phyloP scores from a whole-genome alignment of 2,113 vertebrate genomes.

The Onychorhynchus coronatus region DNA sequence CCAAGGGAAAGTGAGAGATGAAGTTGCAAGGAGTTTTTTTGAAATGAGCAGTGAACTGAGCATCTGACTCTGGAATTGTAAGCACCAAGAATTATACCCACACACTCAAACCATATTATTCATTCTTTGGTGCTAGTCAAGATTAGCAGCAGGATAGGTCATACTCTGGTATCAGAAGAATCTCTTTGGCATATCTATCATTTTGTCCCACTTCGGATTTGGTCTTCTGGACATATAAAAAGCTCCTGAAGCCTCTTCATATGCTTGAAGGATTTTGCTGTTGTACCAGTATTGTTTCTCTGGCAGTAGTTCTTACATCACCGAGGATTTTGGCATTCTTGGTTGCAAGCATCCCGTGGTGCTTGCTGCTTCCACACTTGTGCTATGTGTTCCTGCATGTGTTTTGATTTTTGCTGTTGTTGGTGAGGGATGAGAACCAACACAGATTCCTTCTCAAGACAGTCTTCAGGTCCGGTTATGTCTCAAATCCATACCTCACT shows the following conservation, averaged over 20 bases:
- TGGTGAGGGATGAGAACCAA: background rate
- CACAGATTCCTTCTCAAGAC: background rate
- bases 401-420: background rate
- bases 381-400: background rate
- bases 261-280: background rate
- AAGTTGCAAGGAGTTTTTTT: background rate
- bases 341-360: background rate
- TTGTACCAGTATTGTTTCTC: background rate
- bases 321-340: background rate
- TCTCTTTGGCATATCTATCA: background rate
- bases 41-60: background rate
- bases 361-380: background rate
- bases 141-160: background rate
- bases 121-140: background rate
- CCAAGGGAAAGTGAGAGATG: background rate
- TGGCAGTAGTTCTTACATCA: background rate
- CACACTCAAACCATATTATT: background rate
- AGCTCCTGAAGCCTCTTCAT: background rate
- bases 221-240: background rate
- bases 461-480: background rate
- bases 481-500: background rate
- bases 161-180: background rate
- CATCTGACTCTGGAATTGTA: background rate
- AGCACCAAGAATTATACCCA: background rate
- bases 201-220: background rate